Percentiles rank a stretch among this genome's conserved stretches.
phyloP scores from a whole-genome alignment of 1,140 invertebrate genomes.

The Diabrotica virgifera region DNA sequence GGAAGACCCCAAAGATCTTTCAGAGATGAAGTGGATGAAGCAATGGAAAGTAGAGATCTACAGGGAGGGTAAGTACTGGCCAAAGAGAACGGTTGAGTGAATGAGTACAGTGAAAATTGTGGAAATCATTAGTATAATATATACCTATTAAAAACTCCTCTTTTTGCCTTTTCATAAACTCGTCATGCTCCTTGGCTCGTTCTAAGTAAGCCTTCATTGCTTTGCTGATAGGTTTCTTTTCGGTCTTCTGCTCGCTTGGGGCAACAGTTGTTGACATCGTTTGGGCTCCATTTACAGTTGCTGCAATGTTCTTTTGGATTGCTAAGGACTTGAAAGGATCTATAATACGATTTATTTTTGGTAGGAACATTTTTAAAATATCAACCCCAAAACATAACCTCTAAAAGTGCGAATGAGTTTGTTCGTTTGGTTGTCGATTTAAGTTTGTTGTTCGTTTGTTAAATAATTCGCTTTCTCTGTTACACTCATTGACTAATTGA shows the following conservation, averaged over 20 bases:
- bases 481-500: too few species aligned
- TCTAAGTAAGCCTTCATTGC: constrained; percentile 87
- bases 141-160: constrained; percentile 85
- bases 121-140: too few species aligned
- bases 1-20: too few species aligned
- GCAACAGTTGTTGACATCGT: neutral
- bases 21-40: too few species aligned
- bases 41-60: too few species aligned
- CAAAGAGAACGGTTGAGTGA: too few species aligned
- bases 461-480: too few species aligned
- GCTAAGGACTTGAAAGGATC: neutral
- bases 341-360: neutral
- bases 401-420: too few species aligned
- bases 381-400: neutral
- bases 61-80: too few species aligned
- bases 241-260: neutral
- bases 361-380: neutral
- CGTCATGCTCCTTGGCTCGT: constrained; percentile 74
- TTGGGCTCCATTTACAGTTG: neutral
- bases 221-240: constrained; percentile 69
- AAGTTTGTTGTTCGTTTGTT: too few species aligned
- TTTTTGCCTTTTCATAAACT: constrained; percentile 80
- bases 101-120: too few species aligned
- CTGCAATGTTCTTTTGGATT: neutral
- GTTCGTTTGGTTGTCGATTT: too few species aligned